A percentile compares a stretch with the other conserved stretches of the same genome.
Conservation (phyloP, 1,140 invertebrate genomes). For the Propsilocerus akamusi region DNA sequence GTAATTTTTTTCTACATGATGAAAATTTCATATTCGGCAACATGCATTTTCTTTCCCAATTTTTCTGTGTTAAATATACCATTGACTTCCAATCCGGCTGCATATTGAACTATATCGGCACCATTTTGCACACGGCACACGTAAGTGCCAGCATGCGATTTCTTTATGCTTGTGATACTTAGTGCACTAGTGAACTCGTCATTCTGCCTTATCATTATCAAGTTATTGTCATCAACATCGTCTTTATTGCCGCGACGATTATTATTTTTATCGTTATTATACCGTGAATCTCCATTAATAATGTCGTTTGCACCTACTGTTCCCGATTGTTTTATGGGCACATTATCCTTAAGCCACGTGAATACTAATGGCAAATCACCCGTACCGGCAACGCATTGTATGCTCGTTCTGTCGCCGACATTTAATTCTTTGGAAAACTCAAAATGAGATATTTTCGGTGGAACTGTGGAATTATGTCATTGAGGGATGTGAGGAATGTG, state of each 20-base stretch:
- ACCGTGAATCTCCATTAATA: conserved; percentile 11
- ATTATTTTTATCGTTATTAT: conserved; percentile 16
- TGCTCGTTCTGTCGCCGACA: conserved; percentile 44
- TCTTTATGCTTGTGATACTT: conserved; percentile 39
- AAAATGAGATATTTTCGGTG: conserved; percentile 45
- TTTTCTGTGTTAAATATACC: no score
- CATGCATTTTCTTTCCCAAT: no score
- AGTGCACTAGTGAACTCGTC: conserved; percentile 42
- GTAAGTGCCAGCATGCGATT: conserved; percentile 48
- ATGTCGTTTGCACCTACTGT: conserved; percentile 9
- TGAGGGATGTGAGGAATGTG: no score
- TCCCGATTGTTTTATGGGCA: conserved; percentile 16
- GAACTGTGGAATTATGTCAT: conserved; percentile 30
- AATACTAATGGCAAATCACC: conserved; percentile 48
- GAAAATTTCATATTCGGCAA: no score
- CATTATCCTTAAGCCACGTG: conserved; percentile 49
- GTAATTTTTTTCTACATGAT: no score
- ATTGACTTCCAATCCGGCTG: conserved; percentile 39
- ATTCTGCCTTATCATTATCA: conserved; percentile 38
- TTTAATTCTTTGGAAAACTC: conserved; percentile 43
- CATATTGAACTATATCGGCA: conserved; percentile 35
- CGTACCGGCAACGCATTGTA: conserved; percentile 45
- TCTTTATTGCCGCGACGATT: conserved; percentile 8
- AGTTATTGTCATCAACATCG: conserved; percentile 21
- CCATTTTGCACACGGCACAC: conserved; percentile 43